These are phyloP conservation scores for Clarias macrocephalus DNA, from an alignment of 2,113 vertebrate genomes.

Conservation along the genomic window DNA sequence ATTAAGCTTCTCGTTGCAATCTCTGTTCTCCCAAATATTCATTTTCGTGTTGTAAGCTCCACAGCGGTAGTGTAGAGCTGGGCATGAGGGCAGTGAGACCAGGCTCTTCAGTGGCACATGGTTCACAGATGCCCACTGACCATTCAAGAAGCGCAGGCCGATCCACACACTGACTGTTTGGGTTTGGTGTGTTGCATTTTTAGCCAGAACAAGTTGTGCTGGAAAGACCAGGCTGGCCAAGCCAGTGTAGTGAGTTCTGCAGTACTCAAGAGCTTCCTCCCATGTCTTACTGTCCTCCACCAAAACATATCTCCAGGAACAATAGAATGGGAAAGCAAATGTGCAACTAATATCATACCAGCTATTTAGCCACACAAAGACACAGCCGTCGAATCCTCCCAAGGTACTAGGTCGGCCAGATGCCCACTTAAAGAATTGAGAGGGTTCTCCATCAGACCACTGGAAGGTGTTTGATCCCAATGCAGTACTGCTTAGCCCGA, in stretches of 20 bases:
- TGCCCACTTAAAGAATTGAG: background rate
- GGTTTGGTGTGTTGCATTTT: background rate
- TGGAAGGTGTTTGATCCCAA: background rate
- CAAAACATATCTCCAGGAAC: slow-evolving; percentile 26
- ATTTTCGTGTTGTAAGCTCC: slow-evolving; percentile 43
- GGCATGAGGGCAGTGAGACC: slow-evolving; percentile 35
- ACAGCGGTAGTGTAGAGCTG: slow-evolving; percentile 36
- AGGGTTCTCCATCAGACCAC: slow-evolving; percentile 39
- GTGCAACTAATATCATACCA: background rate
- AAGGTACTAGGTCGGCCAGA: background rate
- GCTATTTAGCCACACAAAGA: fast-evolving
- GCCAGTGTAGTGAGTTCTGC: slow-evolving; percentile 28
- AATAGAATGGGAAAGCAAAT: background rate
- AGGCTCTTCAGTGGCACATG: fast-evolving
- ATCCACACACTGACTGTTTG: slow-evolving; percentile 39
- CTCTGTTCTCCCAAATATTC: slow-evolving; percentile 28
- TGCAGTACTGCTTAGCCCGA: slow-evolving; percentile 4
- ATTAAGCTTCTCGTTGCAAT: slow-evolving; percentile 57
- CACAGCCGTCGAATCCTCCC: background rate
- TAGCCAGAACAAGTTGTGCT: background rate
- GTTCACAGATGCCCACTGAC: slow-evolving; percentile 37
- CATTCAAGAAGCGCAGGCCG: slow-evolving; percentile 28
- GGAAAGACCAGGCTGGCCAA: slow-evolving; percentile 11
- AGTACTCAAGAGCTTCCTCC: slow-evolving; percentile 31
- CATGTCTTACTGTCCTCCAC: slow-evolving; percentile 40